These are phyloP conservation scores for Dasypus novemcinctus DNA, from an alignment of 2,113 vertebrate genomes.

Conservation along the genomic window DNA sequence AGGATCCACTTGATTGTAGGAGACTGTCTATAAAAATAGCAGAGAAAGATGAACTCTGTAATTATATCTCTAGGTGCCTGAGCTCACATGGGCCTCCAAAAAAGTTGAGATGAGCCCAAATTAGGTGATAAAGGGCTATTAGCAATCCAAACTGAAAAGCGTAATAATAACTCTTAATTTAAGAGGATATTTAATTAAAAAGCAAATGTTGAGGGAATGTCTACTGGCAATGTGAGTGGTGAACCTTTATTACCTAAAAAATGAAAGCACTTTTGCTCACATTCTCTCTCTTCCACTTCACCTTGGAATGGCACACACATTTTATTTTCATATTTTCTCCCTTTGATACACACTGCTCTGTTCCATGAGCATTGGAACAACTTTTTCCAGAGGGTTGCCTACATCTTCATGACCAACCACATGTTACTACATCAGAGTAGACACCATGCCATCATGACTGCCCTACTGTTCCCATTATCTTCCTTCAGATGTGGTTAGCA, in stretches of 20 bases:
- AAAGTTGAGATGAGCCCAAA: conserved; percentile 47
- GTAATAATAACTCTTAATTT: conserved; percentile 55
- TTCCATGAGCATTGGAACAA: neutral
- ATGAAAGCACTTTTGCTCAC: neutral
- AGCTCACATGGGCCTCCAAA: conserved; percentile 26
- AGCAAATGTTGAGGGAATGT: conserved; percentile 29
- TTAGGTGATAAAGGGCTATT: conserved; percentile 40
- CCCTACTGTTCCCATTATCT: neutral
- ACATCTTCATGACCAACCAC: neutral
- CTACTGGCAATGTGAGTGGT: neutral
- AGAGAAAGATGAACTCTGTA: conserved; percentile 28
- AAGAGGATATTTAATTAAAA: conserved; percentile 56
- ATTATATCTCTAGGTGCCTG: conserved; percentile 68
- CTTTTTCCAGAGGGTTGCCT: neutral
- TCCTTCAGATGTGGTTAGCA: neutral
- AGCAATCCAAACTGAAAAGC: conserved; percentile 41
- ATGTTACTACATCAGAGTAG: neutral
- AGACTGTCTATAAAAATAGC: conserved; percentile 54
- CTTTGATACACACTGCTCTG: neutral
- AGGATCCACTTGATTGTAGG: conserved; percentile 54
- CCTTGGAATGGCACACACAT: neutral
- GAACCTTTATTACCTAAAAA: neutral
- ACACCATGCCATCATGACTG: neutral
- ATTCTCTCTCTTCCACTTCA: neutral
- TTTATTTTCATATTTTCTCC: neutral